Evolutionary conservation across 2,888 invertebrate genomes (phyloP), one percentile per base, ranked within the genome.

Genomic region (Pyrrhopygopsis socrates): DNA sequence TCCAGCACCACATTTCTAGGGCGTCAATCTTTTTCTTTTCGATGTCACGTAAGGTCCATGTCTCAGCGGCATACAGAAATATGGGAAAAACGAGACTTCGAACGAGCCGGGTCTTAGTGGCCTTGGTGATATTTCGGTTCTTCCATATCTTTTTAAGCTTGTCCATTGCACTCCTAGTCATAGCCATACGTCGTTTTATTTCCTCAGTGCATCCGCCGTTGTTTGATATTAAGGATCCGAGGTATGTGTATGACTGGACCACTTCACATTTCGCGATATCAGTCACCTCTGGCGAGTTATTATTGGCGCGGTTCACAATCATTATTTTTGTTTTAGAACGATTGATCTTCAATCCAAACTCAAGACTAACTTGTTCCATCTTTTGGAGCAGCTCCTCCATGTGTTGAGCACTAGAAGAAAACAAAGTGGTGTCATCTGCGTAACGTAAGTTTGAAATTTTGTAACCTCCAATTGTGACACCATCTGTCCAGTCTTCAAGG

Each of bases 381-480:
- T 60, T 75, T 8, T 22, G 1, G 0, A 90, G 73, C 1, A 91
- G 29, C 0, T 13, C 20, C 2, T 9, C 22, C 86, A 90, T 86
- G 30, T 89, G 75, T 0, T 29, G 11, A 15, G 71, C 78, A 27
- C 30, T 50, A 5, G 81, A 15, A 6, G 84, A 79, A 20, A 91
- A 41, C 0, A 86, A 58, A 1, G 86, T 90, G 20, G 92, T 90
- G 60, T 90, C 89, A 77, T 90, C 92, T 0, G 86, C 89, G 22
- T 86, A 92, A 0, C 89, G 83, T 2, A 90, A 34, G n/a, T 89
- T 89, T 0, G 70, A 45, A 2, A 90, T 78, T 60, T 71, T 86
- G 2, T 18, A 5, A n/a, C 77, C 75, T 34, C 75, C 45, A 27
- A 80, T 50, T 38, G 20, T 76, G 15, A 80, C 41, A 2, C 80